phyloP scores from a whole-genome alignment of 2,888 invertebrate species.

The Caenorhabditis sinica region DNA sequence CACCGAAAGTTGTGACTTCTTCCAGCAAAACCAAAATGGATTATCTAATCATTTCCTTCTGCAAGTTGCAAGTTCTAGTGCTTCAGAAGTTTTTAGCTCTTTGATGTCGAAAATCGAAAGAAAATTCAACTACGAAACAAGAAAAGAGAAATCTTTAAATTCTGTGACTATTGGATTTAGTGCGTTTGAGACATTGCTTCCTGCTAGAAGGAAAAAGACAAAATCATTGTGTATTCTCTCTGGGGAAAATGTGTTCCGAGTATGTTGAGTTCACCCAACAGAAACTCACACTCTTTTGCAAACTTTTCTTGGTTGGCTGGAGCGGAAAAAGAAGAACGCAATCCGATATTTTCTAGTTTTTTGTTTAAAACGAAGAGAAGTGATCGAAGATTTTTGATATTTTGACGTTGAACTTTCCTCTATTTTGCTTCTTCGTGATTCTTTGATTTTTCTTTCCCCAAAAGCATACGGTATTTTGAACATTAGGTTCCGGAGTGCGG shows the following conservation, averaged over 20 bases:
- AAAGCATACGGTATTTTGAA: no score
- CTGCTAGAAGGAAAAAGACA: constrained; percentile 21
- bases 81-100: neutral
- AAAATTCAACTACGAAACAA: neutral
- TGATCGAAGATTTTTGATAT: constrained; percentile 23
- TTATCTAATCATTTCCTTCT: constrained; percentile 18
- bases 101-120: neutral
- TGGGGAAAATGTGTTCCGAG: constrained; percentile 54
- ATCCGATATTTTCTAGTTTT: constrained; percentile 39
- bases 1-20: neutral
- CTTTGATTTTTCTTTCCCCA: neutral
- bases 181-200: constrained; percentile 38
- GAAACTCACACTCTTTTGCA: constrained; percentile 34
- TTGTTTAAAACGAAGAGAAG: neutral
- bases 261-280: constrained; percentile 33
- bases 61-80: neutral
- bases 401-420: constrained; percentile 25
- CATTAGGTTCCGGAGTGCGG: neutral
- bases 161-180: constrained; percentile 29
- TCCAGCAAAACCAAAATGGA: constrained; percentile 5
- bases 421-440: neutral
- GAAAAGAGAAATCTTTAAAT: constrained; percentile 1
- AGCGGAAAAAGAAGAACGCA: constrained; percentile 14
- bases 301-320: constrained; percentile 29
- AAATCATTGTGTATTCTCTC: constrained; percentile 62